phyloP scores from a whole-genome alignment of 2,113 vertebrate genomes.

The Lota lota region DNA sequence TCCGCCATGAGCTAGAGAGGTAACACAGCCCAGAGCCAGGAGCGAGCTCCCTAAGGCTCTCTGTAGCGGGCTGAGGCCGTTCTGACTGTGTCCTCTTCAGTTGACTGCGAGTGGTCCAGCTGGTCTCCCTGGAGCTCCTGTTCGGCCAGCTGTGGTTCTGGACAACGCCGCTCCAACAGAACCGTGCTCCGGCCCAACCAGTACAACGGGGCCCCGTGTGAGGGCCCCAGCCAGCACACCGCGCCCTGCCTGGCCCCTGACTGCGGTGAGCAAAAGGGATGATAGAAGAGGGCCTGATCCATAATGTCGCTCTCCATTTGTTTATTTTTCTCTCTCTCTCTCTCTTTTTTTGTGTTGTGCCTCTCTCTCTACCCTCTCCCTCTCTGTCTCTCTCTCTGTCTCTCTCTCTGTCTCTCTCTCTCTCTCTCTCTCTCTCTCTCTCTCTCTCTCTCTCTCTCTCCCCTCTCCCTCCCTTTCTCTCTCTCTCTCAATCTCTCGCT shows the following conservation, averaged over 20 bases:
- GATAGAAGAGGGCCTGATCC: neutral
- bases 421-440: neutral
- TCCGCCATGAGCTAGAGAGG: no score
- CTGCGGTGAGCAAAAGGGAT: slow-evolving; percentile 61
- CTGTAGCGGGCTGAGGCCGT: no score
- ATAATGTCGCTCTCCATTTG: neutral
- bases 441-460: neutral
- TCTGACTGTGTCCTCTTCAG: slow-evolving; percentile 22
- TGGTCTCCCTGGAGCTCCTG: slow-evolving; percentile 77
- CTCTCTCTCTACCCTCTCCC: neutral
- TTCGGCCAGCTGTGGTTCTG: slow-evolving; percentile 72
- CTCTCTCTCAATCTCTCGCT: neutral
- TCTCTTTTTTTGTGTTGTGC: neutral
- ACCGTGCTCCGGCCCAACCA: slow-evolving; percentile 32
- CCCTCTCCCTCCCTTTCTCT: neutral
- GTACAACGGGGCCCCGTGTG: slow-evolving; percentile 65
- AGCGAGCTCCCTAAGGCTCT: no score
- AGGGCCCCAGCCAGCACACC: slow-evolving; percentile 43
- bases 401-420: neutral
- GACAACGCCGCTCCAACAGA: slow-evolving; percentile 62
- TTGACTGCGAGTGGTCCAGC: slow-evolving; percentile 75
- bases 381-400: neutral
- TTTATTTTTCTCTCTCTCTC: neutral
- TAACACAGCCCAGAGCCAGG: no score
- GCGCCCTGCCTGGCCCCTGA: slow-evolving; percentile 49